A percentile compares a stretch with the other conserved stretches of the same genome.
phyloP scores from a whole-genome alignment of 2,797 vertebrate genomes.

The Lophotriccus pileatus region DNA sequence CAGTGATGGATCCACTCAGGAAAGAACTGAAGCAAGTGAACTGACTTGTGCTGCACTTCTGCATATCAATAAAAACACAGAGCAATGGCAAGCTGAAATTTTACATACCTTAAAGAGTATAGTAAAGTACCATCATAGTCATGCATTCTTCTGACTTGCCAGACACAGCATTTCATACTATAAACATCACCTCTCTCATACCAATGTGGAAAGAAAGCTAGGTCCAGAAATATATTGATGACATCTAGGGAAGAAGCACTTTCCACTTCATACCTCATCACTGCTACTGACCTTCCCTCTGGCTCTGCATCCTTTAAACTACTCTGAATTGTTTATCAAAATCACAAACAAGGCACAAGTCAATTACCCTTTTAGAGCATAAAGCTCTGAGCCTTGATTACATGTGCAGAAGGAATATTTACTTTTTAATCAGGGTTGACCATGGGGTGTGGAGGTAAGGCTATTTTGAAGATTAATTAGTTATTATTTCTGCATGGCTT shows the following conservation, averaged over 20 bases:
- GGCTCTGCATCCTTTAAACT: neutral
- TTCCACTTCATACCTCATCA: neutral
- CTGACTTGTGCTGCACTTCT: neutral
- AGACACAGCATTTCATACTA: neutral
- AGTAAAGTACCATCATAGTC: neutral
- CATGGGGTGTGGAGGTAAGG: slow-evolving; percentile 56
- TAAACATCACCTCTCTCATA: neutral
- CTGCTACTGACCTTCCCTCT: slow-evolving; percentile 8
- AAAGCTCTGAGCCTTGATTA: slow-evolving; percentile 41
- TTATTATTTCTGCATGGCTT: slow-evolving; percentile 33
- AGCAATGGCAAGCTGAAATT: neutral
- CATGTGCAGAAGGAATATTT: slow-evolving; percentile 36
- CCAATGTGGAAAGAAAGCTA: neutral
- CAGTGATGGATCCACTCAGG: neutral
- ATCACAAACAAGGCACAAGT: neutral
- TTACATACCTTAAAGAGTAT: neutral
- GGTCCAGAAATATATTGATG: neutral
- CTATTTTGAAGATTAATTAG: slow-evolving; percentile 58
- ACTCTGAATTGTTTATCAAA: slow-evolving; percentile 6
- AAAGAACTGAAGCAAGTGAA: neutral
- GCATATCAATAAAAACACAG: neutral
- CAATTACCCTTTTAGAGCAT: slow-evolving; percentile 32
- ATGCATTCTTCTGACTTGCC: neutral
- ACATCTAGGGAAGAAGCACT: neutral
- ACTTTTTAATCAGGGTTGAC: slow-evolving; percentile 55